Conservation (phyloP, 1,140 invertebrate genomes). For the Eurosta solidaginis region DNA sequence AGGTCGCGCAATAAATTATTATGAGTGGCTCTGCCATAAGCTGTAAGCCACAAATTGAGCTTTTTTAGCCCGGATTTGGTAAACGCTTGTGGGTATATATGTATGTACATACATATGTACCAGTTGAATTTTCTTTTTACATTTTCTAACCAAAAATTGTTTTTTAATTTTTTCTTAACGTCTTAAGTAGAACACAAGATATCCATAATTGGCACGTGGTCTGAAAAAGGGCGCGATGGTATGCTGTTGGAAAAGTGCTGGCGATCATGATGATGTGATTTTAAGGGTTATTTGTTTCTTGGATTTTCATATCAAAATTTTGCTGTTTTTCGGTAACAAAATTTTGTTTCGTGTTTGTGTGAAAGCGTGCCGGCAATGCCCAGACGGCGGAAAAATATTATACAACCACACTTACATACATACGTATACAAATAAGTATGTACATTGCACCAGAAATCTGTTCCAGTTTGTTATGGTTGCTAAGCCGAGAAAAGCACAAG, state of each 20-base stretch:
- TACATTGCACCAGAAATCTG: slow-evolving; percentile 50
- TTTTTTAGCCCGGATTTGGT: background rate
- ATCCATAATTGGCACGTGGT: slow-evolving; percentile 53
- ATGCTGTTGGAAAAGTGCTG: background rate
- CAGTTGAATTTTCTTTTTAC: background rate
- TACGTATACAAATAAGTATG: too few species aligned
- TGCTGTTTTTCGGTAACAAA: background rate
- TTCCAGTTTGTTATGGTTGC: slow-evolving; percentile 54
- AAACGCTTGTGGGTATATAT: too few species aligned
- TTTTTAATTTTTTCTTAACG: background rate
- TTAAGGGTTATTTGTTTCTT: slow-evolving; percentile 26
- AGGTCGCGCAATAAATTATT: slow-evolving; percentile 57
- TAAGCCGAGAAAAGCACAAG: background rate
- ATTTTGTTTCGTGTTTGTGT: background rate
- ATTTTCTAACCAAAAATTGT: background rate
- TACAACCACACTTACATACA: too few species aligned
- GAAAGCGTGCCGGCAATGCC: background rate
- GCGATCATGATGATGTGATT: background rate
- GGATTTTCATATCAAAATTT: background rate
- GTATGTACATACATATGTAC: too few species aligned
- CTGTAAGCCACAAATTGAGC: background rate
- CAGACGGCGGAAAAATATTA: background rate
- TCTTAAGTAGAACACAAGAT: slow-evolving; percentile 45
- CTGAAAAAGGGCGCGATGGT: slow-evolving; percentile 33
- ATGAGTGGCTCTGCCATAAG: slow-evolving; percentile 44